Conservation (phyloP, 1,140 invertebrate genomes). For the Calliopsis andreniformis region DNA sequence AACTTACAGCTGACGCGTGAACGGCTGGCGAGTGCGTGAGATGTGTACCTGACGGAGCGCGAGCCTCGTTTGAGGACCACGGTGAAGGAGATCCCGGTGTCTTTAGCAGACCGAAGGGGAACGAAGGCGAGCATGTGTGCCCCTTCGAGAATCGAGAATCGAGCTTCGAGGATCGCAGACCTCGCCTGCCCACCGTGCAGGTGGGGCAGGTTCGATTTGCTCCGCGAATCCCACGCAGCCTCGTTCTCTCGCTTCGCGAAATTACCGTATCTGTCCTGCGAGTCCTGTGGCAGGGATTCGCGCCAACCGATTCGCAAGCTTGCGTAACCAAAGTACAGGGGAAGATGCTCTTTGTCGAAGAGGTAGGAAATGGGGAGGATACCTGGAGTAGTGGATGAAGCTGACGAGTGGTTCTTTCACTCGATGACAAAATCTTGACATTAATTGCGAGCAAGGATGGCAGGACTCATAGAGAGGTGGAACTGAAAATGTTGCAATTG, state of each 20-base stretch:
- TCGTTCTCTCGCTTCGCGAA: constrained; percentile 31
- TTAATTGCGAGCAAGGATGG: too few species aligned
- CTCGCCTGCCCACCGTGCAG: constrained; percentile 34
- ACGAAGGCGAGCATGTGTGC: constrained; percentile 74
- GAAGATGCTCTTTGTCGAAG: not conserved
- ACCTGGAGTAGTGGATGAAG: too few species aligned
- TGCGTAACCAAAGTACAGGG: not conserved
- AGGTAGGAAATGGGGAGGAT: not conserved
- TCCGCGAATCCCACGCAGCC: constrained; percentile 53
- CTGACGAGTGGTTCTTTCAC: not conserved
- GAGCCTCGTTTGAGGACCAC: constrained; percentile 80
- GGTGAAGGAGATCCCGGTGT: constrained; percentile 79
- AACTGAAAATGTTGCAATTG: not conserved
- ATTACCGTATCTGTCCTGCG: not conserved
- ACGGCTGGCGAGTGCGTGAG: constrained; percentile 66
- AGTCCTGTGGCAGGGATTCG: not conserved
- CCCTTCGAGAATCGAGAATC: constrained; percentile 77
- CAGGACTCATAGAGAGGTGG: too few species aligned
- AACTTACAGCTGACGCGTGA: constrained; percentile 30
- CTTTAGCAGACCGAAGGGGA: constrained; percentile 72
- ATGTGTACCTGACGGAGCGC: constrained; percentile 79
- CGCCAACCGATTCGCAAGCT: not conserved
- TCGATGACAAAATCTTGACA: not conserved
- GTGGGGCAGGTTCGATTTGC: constrained; percentile 59
- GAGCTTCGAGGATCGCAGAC: constrained; percentile 55